Evolutionary conservation across 2,113 vertebrate genomes (phyloP), one percentile per base, ranked within the genome.

Genomic region (Sakesphorus luctuosus): DNA sequence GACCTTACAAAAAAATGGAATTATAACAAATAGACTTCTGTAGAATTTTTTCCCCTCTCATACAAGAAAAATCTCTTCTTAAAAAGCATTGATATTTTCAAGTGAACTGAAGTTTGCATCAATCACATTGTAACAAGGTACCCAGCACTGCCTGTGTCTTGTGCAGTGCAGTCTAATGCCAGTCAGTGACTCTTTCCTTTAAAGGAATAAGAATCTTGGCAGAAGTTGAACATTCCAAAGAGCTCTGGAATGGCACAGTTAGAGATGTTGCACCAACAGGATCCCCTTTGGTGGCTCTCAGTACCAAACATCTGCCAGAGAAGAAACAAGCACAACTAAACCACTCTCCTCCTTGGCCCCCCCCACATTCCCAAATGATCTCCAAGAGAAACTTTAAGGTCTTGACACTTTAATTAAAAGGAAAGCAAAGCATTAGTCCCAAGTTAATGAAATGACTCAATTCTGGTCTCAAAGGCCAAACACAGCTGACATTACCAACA

Each of bases 391-490:
- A 84, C 56, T 36, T 74, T 29, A 84, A 78, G 33, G 43, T 43
- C 44, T 81, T 87, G 50, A 79, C 47, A 56, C 50, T 84, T 91
- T 33, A 89, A 91, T 67, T 84, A 89, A 68, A 78, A 5, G 15
- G 46, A 73, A 67, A 90, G 38, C 49, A 75, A 86, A 90, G 55
- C 10, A 8, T 26, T 73, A 46, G 35, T 38, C 15, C 16, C 3
- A 56, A 93, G 29, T 71, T 95, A 87, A 89, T 71, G 36, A 63
- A 93, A 69, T 61, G 15, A 73, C 50, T 62, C 59, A 20, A 5
- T 77, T 29, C 19, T 5, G 18, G 55, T 66, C 83, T 93, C 76
- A 40, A 46, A 86, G 23, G 63, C 36, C 63, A 50, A 65, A 9
- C 21, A 12, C 46, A 9, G 71, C n/a, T 69, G 92, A 68, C 3